These are phyloP conservation scores for Sphinx pinastri DNA, from an alignment of 2,888 invertebrate genomes.

Conservation along the genomic window DNA sequence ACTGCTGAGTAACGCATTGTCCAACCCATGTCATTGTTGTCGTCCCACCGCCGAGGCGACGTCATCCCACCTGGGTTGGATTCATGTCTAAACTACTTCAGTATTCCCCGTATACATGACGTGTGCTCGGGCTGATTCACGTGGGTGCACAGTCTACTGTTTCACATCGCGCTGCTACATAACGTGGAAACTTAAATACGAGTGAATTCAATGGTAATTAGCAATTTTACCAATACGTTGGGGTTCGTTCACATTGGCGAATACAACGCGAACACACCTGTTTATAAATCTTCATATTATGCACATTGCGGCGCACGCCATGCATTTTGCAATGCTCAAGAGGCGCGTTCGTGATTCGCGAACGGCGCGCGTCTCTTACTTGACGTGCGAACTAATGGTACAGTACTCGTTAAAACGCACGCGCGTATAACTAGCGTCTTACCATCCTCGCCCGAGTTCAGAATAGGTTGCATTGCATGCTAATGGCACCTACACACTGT, in stretches of 20 bases:
- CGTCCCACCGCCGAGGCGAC: background rate
- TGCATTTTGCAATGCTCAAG: too few relatives aligned
- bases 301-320: too few relatives aligned
- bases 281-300: background rate
- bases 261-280: background rate
- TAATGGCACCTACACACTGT: too few relatives aligned
- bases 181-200: background rate
- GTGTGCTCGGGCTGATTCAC: slow-evolving; percentile 1
- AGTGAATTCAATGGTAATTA: background rate
- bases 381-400: too few relatives aligned
- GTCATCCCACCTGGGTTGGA: background rate
- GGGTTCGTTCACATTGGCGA: background rate
- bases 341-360: too few relatives aligned
- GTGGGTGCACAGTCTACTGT: background rate
- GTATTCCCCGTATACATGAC: slow-evolving; percentile 21
- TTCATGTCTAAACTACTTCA: background rate
- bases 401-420: too few relatives aligned
- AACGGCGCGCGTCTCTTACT: too few relatives aligned
- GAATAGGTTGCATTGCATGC: too few relatives aligned
- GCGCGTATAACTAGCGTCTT: too few relatives aligned
- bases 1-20: slow-evolving; percentile 43
- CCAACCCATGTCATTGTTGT: background rate
- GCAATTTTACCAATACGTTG: background rate
- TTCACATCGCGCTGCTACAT: background rate
- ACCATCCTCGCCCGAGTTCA: too few relatives aligned